Evolutionary conservation across 2,113 vertebrate species (phyloP), one percentile per base, ranked within the genome.

Genomic region (Aegithalos caudatus): DNA sequence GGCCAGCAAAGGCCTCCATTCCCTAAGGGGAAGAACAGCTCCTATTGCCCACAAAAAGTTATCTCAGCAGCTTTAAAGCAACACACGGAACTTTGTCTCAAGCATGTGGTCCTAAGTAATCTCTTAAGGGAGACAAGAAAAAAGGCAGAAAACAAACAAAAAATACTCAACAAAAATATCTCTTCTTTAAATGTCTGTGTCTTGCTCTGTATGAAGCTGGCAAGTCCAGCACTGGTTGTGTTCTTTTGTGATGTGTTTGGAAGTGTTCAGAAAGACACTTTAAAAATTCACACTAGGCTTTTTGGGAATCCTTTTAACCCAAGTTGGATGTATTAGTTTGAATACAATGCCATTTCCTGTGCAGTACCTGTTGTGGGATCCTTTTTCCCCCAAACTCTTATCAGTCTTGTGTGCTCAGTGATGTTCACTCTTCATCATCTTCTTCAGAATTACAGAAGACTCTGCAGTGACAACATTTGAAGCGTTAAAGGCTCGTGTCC

Each of bases 401-500:
- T 47, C 23, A 25, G 4, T 91, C 38, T 82, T 28, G 7, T 50
- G 38, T 93, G 51, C 82, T 90, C 72, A n/a, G 71, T 40, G 88
- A 42, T 91, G 84, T 78, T 95, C 83, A 96, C 72, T 42, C 19
- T 91, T 77, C 82, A 42, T 97, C 93, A 81, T 97, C 81, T 88
- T 66, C 67, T 84, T 42, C 97, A 99, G 99, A 98, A 99, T 99
- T 98, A 99, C 99, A 6, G 99, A 99, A 97, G 99, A 99, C 91
- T 99, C 99, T 17, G 99, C 99, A 85, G 98, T 99, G 84, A 99
- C 99, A 97, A 99, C 99, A 29, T 99, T 99, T 97, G 99, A 99
- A 97, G 99, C 99, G 38, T 98, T 99, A 98, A 99, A 99, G 98
- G 99, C 99, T 97, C 99, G 99, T 85, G 99, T 99, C 98, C 98